A percentile compares a stretch with the other conserved stretches of the same genome.
Evolutionary conservation across 2,888 invertebrate species (phyloP).

Genomic region (Litoditis marina): DNA sequence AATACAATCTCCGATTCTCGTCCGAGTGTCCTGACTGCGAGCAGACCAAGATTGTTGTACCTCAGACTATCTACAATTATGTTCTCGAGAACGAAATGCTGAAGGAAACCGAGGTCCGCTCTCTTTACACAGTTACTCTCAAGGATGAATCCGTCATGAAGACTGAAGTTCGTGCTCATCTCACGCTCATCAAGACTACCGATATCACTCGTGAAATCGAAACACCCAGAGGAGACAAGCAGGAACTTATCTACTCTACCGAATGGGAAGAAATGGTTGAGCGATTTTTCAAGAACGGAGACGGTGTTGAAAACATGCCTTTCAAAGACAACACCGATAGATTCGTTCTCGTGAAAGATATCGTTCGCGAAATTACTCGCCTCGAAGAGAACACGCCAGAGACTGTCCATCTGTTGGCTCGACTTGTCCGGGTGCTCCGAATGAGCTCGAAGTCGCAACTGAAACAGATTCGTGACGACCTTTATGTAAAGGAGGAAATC

Average conservation of each 20-base stretch:
- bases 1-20: slow-evolving; percentile 29
- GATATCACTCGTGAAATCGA: slow-evolving; percentile 29
- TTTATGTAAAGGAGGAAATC: slow-evolving; percentile 27
- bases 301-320: slow-evolving; percentile 30
- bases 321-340: slow-evolving; percentile 37
- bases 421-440: slow-evolving; percentile 49
- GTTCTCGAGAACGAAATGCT: slow-evolving; percentile 23
- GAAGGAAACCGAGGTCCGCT: slow-evolving; percentile 37
- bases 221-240: slow-evolving; percentile 27
- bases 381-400: slow-evolving; percentile 15
- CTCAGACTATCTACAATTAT: slow-evolving; percentile 37
- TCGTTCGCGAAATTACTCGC: slow-evolving; percentile 31
- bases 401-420: slow-evolving; percentile 21
- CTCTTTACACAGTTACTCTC: slow-evolving; percentile 31
- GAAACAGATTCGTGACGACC: slow-evolving; percentile 33
- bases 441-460: slow-evolving; percentile 43
- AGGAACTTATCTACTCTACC: slow-evolving; percentile 38
- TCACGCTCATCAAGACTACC: slow-evolving; percentile 23
- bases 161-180: slow-evolving; percentile 32
- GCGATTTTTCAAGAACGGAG: slow-evolving; percentile 46
- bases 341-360: slow-evolving; percentile 27
- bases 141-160: slow-evolving; percentile 35
- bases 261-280: slow-evolving; percentile 39
- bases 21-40: slow-evolving; percentile 34
- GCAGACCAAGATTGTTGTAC: slow-evolving; percentile 27